Base-by-base conservation (phyloP, 2,113 vertebrate species). In the Gallinago undulata region DNA sequence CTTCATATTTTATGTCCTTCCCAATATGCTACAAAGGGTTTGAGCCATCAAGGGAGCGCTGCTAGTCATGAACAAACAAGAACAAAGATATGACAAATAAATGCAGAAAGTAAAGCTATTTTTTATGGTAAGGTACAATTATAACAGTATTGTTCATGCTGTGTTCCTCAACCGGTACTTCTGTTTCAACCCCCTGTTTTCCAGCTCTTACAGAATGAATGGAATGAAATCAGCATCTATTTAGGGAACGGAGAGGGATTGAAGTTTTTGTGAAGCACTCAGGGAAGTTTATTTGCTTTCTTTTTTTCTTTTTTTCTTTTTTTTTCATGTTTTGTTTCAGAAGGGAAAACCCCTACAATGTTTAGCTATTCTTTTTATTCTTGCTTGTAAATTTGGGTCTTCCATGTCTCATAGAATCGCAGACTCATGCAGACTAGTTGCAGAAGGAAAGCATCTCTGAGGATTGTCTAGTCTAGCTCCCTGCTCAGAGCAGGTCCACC, bases 1-100 rank as follows among this genome's bases (percentile, higher is more conserved):
- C 80, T 97, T 96, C 94, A 95, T 97, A 90, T 96, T 98, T 97
- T 97, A 97, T 97, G 87, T 83, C 87, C 90, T 96, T 97, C 76
- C 83, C 97, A 97, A 96, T 97, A 97, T 96, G 96, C 87, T 98
- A 68, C 94, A 84, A 95, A 94, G 84, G 43, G 66, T 96, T 87
- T 56, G 11, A 93, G 84, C 86, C 86, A 95, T 97, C 94, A 96
- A 76, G 69, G 88, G 87, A 97, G 82, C 81, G 68, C 75, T 90
- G 55, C 76, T 85, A 94, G 89, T 77, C 55, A 81, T 51, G 50
- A 96, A 93, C 85, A 97, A 98, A 97, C 81, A 97, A 93, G 93
- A 97, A 74, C 70, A 92, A 95, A 94, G 69, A 84, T 92, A 84
- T 75, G 64, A 95, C 97, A 97, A 96, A 96, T 87, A 97, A 96